Evolutionary conservation across 2,888 invertebrate species (phyloP), one percentile per base, ranked within the genome.

Genomic region (Harpalus rubripes): DNA sequence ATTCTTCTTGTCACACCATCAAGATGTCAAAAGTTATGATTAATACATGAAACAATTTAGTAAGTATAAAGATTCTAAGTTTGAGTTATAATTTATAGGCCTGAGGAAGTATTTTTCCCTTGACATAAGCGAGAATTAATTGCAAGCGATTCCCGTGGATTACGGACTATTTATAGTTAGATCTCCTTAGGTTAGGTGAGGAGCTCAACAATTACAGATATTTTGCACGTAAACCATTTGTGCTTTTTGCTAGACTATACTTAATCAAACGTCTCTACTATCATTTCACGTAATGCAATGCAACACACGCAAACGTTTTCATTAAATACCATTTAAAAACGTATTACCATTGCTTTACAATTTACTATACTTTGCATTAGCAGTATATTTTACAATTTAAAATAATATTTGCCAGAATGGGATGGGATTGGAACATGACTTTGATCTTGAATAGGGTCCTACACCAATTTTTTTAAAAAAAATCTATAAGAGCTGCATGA

Each of bases 241-340:
- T 44, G 16, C 72, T 74, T 74, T 74, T 74, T 44, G 41, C 18
- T 74, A 44, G 72, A 74, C 18, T 44, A 44, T 74, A 74, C 72
- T 74, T 44, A 44, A 68, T 44, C 41, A 74, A 74, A 44, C 16
- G 41, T 41, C 16, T 16, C 44, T 18, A 74, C 44, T 41, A 74
- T 74, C 44, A 74, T 74, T 74, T 74, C 18, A 74, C 41, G 15
- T 74, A 68, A 68, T 68, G 41, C 39, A 39, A 68, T 18, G 72
- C 39, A 68, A 26, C 18, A 63, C 22, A 22, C 32, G 39, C 68
- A 74, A 74, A 74, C 44, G 72, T 74, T 74, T 74, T 44, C 72
- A 74, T 74, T 74, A 74, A 74, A 74, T 74, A 44, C 44, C 72
- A 74, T 74, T 74, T 74, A 74, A 74, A 74, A 74, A 44, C 41